phyloP scores from a whole-genome alignment of 2,888 invertebrate species.

The Tupiocoris notatus region DNA sequence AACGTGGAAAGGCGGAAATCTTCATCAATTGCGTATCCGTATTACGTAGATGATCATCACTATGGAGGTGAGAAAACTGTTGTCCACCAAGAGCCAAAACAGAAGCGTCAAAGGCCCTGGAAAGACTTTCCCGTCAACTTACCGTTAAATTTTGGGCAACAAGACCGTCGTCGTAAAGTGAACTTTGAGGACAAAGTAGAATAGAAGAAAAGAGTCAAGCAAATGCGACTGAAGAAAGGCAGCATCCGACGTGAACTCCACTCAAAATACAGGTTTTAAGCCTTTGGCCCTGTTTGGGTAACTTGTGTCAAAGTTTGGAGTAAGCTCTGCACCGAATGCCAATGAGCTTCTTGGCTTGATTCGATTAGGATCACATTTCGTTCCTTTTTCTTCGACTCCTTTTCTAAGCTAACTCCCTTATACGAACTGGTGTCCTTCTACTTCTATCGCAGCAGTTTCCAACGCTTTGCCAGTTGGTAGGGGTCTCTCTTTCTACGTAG shows the following conservation, averaged over 20 bases:
- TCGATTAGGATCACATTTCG: conserved; percentile 41
- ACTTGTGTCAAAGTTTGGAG: conserved; percentile 38
- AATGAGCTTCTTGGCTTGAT: conserved; percentile 35
- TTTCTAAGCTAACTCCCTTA: neutral
- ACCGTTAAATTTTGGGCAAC: neutral
- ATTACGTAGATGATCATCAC: too few relatives aligned
- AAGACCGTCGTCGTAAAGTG: neutral
- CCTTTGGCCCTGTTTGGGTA: conserved; percentile 34
- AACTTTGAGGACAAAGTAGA: neutral
- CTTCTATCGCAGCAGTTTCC: neutral
- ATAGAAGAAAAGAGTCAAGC: neutral
- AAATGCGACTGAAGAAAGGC: neutral
- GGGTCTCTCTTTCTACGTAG: too few relatives aligned
- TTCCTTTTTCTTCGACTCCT: conserved; percentile 6
- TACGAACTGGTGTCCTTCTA: neutral
- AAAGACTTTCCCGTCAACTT: neutral
- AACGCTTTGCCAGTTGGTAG: too few relatives aligned
- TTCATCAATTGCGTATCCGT: too few relatives aligned
- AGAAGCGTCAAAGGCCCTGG: neutral
- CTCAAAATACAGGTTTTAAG: conserved; percentile 40
- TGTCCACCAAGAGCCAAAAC: too few relatives aligned
- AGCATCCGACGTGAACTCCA: neutral
- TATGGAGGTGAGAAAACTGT: too few relatives aligned
- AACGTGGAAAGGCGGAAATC: too few relatives aligned
- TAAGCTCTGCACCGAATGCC: conserved; percentile 36